Evolutionary conservation across 2,113 vertebrate genomes (phyloP).

Genomic region (Apeltes quadracus): DNA sequence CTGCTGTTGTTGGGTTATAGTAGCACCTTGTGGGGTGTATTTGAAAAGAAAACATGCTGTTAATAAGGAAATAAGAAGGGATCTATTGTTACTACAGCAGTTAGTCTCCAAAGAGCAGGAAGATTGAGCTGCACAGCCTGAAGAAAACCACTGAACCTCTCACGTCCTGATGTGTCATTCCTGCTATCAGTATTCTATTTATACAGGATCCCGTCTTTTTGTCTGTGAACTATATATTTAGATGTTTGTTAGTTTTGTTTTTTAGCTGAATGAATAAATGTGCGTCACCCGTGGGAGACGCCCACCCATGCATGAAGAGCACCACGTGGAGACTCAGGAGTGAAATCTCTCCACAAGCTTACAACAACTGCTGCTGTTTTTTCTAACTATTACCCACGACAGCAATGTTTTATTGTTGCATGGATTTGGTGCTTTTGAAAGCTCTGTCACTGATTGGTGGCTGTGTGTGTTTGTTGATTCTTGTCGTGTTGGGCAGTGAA

Average conservation of each 20-base stretch:
- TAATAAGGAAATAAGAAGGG: not conserved
- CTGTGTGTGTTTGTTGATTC: conserved; percentile 75
- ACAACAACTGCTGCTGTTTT: conserved; percentile 76
- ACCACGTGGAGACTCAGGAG: conserved; percentile 48
- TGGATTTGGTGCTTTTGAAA: conserved; percentile 69
- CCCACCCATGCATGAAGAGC: conserved; percentile 69
- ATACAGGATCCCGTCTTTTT: conserved; percentile 50
- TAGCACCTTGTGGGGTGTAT: not conserved
- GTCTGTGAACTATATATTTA: conserved; percentile 66
- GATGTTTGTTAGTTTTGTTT: conserved; percentile 54
- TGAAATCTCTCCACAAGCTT: conserved; percentile 47
- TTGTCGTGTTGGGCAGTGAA: conserved; percentile 79
- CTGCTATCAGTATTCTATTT: conserved; percentile 72
- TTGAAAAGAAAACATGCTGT: too few relatives aligned
- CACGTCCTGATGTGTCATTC: conserved; percentile 61
- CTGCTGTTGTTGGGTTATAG: conserved; percentile 10
- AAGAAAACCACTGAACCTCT: conserved; percentile 51
- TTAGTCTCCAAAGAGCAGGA: conserved; percentile 57
- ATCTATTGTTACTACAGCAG: conserved; percentile 27
- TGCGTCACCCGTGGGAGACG: conserved; percentile 68
- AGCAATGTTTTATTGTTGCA: conserved; percentile 65
- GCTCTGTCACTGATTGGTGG: conserved; percentile 74
- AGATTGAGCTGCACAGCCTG: conserved; percentile 74
- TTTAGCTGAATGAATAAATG: conserved; percentile 64
- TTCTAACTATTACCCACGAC: conserved; percentile 53